phyloP scores from a whole-genome alignment of 2,113 vertebrate genomes.

The Alosa alosa region DNA sequence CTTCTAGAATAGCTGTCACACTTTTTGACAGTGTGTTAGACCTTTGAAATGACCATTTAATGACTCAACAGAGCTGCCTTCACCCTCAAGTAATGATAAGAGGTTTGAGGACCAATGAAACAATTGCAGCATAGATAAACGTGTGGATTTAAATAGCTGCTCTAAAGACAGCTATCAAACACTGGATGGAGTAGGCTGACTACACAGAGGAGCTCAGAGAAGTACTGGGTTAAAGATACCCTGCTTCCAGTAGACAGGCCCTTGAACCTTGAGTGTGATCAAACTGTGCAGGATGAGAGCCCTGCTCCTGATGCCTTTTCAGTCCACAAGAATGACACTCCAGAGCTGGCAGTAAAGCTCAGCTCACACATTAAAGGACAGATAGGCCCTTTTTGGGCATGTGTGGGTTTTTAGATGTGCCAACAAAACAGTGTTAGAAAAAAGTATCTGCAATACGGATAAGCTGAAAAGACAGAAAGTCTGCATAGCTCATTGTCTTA shows the following conservation, averaged over 20 bases:
- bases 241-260: conserved; percentile 30
- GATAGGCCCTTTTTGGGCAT: background rate
- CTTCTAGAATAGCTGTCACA: background rate
- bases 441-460: background rate
- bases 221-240: conserved; percentile 31
- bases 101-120: background rate
- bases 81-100: background rate
- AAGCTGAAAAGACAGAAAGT: background rate
- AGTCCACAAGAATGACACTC: conserved; percentile 15
- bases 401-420: conserved; percentile 4
- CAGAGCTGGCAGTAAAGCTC: conserved; percentile 11
- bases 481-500: conserved; percentile 5
- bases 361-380: background rate
- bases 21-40: background rate
- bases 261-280: conserved; percentile 38
- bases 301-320: conserved; percentile 24
- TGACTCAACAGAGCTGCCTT: background rate
- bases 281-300: conserved; percentile 27
- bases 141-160: background rate
- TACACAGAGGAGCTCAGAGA: conserved; percentile 16
- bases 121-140: background rate
- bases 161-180: background rate
- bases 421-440: background rate
- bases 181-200: background rate
- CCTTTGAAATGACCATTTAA: background rate